Base-by-base conservation (phyloP, 1,140 invertebrate genomes). In the Drosophila sucinea region DNA sequence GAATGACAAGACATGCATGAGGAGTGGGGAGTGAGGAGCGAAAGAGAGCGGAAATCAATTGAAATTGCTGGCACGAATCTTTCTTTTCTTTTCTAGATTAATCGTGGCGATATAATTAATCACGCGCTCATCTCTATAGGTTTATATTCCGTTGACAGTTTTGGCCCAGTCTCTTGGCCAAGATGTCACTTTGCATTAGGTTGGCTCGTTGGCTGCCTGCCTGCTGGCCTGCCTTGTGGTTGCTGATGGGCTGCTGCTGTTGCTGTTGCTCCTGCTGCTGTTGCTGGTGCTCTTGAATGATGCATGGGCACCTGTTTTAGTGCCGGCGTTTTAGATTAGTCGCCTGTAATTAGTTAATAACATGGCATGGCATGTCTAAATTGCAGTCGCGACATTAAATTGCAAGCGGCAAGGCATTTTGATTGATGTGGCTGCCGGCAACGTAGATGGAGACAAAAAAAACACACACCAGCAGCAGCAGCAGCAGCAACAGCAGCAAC, bases 311-410 rank as follows among this genome's bases (percentile, higher is more conserved):
- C 85, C 84, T 89, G 84, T 89, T 80, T 75, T 63, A 71, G 70
- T 60, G 75, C 77, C 84, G 85, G 84, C 77, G 77, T 80, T 87
- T 87, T 91, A 91, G 90, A 91, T 91, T 91, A 91, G 90, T 90
- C 86, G 81, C 83, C 86, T 86, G 90, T 91, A 91, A 91, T 91
- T 91, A 91, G 90, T 91, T 91, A 91, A 91, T 91, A 91, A 91
- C 90, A 91, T 90, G 90, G 90, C 90, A 90, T 78, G 90, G 89
- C 83, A 86, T 90, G 90, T 89, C 86, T 90, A 91, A 91, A 91
- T 87, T 84, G 85, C 75, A 81, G 77, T 72, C 81, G 75, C 72
- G 73, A 81, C 79, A 91, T 74, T 71, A 77, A 85, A 84, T 90
- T 87, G 84, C 73, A 54, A 69, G 67, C 72, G 79, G 78, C 70